Percentiles rank a stretch among this genome's conserved stretches.
These are phyloP conservation scores for Podocnemis expansa DNA, from an alignment of 2,113 vertebrate species.

Conservation along the genomic window DNA sequence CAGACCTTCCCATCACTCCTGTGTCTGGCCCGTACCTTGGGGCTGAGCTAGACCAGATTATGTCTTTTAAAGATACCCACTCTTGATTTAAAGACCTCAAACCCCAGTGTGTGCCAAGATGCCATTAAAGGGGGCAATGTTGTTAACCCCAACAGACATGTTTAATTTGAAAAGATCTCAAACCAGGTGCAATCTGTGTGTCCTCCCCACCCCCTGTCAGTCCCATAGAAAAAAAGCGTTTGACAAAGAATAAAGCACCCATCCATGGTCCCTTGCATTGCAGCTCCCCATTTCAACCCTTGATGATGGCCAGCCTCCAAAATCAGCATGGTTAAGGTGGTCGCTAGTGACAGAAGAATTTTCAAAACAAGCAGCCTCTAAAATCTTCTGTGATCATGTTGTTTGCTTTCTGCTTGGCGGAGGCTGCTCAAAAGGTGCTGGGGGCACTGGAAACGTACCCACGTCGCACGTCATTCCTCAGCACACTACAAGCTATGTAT, in stretches of 20 bases:
- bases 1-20: neutral
- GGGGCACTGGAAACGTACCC: neutral
- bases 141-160: neutral
- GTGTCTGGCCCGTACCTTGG: neutral
- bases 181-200: neutral
- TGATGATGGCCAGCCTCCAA: neutral
- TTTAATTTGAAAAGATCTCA: neutral
- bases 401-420: neutral
- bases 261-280: neutral
- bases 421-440: neutral
- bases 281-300: neutral
- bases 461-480: neutral
- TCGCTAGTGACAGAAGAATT: neutral
- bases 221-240: neutral
- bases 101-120: neutral
- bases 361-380: neutral
- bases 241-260: neutral
- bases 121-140: neutral
- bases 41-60: neutral
- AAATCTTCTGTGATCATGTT: neutral
- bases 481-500: neutral
- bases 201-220: neutral
- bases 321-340: neutral
- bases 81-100: neutral
- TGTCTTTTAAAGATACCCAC: neutral